phyloP scores from a whole-genome alignment of 2,888 invertebrate species.

The Nymphalis c-album region DNA sequence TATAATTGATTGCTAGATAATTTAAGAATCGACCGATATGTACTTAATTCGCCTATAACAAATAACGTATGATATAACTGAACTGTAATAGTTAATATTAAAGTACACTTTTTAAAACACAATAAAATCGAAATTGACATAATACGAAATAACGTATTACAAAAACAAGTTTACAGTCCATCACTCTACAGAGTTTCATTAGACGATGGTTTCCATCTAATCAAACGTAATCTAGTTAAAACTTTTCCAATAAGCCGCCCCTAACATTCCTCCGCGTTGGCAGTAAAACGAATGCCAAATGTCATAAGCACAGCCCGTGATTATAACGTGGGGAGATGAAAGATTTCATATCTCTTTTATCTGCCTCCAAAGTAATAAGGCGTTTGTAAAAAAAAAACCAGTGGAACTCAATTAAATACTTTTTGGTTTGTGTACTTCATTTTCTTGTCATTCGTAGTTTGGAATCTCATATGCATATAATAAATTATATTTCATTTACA shows the following conservation, averaged over 20 bases:
- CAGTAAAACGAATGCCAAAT: conserved; percentile 42
- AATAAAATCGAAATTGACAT: conserved; percentile 36
- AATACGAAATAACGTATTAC: conserved; percentile 45
- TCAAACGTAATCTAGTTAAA: conserved; percentile 76
- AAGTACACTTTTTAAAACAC: no score
- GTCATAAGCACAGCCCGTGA: conserved; percentile 37
- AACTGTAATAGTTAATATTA: no score
- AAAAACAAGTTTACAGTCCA: conserved; percentile 59
- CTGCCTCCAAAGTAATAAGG: conserved; percentile 15
- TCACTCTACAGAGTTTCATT: conserved; percentile 50
- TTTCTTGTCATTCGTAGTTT: no score
- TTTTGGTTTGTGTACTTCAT: no score
- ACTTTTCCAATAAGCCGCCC: conserved; percentile 78
- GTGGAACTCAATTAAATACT: no score
- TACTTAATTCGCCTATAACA: no score
- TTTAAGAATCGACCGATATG: no score
- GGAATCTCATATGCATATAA: no score
- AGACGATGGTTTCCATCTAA: conserved; percentile 50
- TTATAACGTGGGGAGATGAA: conserved; percentile 27
- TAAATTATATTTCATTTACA: no score
- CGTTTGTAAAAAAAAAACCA: conserved; percentile 3
- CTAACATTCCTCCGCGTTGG: conserved; percentile 56
- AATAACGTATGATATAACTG: no score
- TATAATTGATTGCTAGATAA: no score
- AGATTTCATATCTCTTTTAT: conserved; percentile 26